A percentile compares a stretch with the other conserved stretches of the same genome.
Conservation (phyloP, 2,113 vertebrate genomes). For the Pitta sordida region DNA sequence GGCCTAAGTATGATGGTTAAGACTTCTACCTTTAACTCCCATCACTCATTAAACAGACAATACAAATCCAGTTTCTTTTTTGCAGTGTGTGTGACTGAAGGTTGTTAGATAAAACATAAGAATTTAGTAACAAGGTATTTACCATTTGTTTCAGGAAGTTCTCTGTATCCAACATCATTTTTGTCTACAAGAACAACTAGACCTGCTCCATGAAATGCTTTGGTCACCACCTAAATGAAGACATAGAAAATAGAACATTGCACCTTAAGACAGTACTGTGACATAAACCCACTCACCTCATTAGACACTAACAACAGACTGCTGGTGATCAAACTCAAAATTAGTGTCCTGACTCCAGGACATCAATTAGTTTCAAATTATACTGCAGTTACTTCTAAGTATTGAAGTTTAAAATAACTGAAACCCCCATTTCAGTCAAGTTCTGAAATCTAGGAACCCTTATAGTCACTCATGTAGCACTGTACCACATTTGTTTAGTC, state of each 20-base stretch:
- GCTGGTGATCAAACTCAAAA: background rate
- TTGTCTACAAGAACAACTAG: slow-evolving; percentile 94
- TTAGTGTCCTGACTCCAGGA: background rate
- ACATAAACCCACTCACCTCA: background rate
- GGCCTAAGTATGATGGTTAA: background rate
- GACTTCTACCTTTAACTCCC: background rate
- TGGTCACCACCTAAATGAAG: slow-evolving; percentile 84
- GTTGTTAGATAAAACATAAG: background rate
- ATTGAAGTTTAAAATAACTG: background rate
- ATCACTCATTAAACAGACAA: background rate
- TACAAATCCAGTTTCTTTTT: background rate
- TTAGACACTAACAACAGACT: background rate
- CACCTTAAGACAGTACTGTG: background rate
- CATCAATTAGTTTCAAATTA: background rate
- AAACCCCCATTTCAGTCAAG: background rate
- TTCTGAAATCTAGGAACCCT: background rate
- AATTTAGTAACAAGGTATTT: background rate
- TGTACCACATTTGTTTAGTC: background rate
- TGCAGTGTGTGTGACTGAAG: background rate
- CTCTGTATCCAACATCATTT: slow-evolving; percentile 94
- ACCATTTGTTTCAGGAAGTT: slow-evolving; percentile 94
- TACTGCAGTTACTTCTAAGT: background rate
- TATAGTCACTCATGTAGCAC: background rate
- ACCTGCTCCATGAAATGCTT: slow-evolving; percentile 92
- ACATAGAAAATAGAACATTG: background rate